These are phyloP conservation scores for Pachyrhynchus sulphureomaculatus DNA, from an alignment of 1,140 invertebrate genomes.

Conservation along the genomic window DNA sequence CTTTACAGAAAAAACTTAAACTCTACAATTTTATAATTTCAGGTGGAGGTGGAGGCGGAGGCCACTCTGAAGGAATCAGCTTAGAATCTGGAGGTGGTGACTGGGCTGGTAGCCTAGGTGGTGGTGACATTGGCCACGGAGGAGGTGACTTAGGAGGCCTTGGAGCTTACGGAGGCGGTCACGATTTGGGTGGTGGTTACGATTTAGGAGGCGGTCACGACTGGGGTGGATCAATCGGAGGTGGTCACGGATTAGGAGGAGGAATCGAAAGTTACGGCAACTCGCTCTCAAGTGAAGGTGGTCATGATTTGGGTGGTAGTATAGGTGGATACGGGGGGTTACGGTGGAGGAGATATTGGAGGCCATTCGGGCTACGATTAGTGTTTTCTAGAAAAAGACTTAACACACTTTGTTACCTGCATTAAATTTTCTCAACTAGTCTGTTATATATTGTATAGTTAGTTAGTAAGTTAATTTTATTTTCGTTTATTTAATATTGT, in stretches of 20 bases:
- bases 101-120: conserved; percentile 11
- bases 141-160: conserved; percentile 18
- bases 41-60: conserved; percentile 20
- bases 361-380: conserved; percentile 44
- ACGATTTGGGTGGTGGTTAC: neutral
- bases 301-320: conserved; percentile 36
- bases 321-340: conserved; percentile 33
- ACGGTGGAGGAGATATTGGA: conserved; percentile 38
- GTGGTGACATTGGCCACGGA: conserved; percentile 18
- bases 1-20: too few relatives aligned
- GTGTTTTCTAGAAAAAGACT: conserved; percentile 25
- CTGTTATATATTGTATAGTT: conserved; percentile 36
- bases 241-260: conserved; percentile 30
- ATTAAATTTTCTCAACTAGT: conserved; percentile 37
- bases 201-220: conserved; percentile 33
- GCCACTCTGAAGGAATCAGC: conserved; percentile 8
- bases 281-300: conserved; percentile 31
- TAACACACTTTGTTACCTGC: conserved; percentile 28
- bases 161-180: conserved; percentile 19
- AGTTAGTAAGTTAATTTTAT: conserved; percentile 36
- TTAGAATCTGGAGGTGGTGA: conserved; percentile 28
- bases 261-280: conserved; percentile 28
- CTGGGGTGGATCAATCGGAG: too few relatives aligned
- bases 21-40: too few relatives aligned
- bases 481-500: conserved; percentile 23